These are phyloP conservation scores for Chymomyza costata DNA, from an alignment of 1,140 invertebrate species.

Conservation along the genomic window DNA sequence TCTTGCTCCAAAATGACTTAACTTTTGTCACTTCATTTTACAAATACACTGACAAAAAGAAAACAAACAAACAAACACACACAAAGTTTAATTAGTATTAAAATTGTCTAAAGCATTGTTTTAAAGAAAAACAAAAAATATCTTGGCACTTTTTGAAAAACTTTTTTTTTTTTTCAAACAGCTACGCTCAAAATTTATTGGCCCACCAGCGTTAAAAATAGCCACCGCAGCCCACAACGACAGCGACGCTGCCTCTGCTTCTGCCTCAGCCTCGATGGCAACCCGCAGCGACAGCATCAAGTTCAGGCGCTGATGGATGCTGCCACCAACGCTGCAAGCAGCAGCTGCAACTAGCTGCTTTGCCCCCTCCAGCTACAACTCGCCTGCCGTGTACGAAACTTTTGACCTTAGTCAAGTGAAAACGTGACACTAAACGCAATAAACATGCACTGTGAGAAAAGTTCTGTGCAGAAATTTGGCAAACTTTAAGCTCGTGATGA, in stretches of 20 bases:
- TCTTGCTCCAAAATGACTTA: background rate
- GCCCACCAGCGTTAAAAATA: constrained; percentile 40
- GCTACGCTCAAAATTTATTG: constrained; percentile 38
- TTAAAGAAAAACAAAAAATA: no score
- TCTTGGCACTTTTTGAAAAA: no score
- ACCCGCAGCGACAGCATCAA: constrained; percentile 57
- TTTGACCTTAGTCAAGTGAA: constrained; percentile 68
- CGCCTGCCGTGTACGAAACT: constrained; percentile 27
- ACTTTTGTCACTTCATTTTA: constrained; percentile 15
- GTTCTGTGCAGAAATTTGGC: no score
- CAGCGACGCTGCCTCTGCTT: constrained; percentile 5
- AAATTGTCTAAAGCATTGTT: no score
- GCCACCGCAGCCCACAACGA: constrained; percentile 29
- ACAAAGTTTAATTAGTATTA: constrained; percentile 34
- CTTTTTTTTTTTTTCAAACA: no score
- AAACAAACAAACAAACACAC: constrained; percentile 6
- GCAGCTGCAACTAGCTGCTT: background rate
- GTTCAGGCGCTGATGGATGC: constrained; percentile 50
- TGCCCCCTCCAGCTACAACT: constrained; percentile 3
- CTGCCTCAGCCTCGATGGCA: background rate
- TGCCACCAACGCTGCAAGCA: background rate
- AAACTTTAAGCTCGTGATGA: no score
- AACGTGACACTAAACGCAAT: constrained; percentile 55
- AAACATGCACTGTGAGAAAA: no score
- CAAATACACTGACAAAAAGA: constrained; percentile 6